These are phyloP conservation scores for Polyodon spathula DNA, from an alignment of 2,113 vertebrate genomes.

Conservation along the genomic window DNA sequence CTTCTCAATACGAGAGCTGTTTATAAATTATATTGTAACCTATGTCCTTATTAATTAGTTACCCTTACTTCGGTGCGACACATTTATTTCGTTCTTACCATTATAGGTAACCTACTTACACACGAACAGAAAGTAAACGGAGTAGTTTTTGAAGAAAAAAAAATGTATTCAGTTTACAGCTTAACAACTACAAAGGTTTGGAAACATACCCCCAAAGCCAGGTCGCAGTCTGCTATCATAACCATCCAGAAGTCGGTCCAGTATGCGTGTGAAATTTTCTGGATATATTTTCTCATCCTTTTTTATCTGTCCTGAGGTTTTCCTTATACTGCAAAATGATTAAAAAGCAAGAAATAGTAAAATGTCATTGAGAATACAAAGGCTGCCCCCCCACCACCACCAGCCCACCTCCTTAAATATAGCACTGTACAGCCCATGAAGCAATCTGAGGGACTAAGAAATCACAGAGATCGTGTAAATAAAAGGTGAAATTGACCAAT, in stretches of 20 bases:
- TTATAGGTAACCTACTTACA: too few species aligned
- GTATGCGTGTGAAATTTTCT: conserved; percentile 93
- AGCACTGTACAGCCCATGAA: background rate
- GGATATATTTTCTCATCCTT: conserved; percentile 84
- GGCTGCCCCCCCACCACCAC: too few species aligned
- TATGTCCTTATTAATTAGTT: too few species aligned
- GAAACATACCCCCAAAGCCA: conserved; percentile 84
- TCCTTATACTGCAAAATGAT: conserved; percentile 61
- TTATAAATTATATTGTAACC: too few species aligned
- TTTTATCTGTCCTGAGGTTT: conserved; percentile 66
- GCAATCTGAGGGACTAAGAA: conserved; percentile 3
- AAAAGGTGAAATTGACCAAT: background rate
- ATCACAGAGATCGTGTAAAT: background rate
- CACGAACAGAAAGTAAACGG: background rate
- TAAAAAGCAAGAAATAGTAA: conserved; percentile 21
- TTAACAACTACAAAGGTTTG: conserved; percentile 8
- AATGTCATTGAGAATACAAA: too few species aligned
- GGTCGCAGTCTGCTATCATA: conserved; percentile 97
- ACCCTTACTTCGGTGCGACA: too few species aligned
- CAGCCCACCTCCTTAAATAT: too few species aligned
- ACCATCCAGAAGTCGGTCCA: conserved; percentile 91
- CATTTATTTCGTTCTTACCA: too few species aligned
- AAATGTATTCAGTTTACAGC: background rate
- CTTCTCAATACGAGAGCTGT: too few species aligned
- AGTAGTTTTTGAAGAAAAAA: background rate